phyloP scores from a whole-genome alignment of 2,888 invertebrate species.

The Sarcophaga carnaria region DNA sequence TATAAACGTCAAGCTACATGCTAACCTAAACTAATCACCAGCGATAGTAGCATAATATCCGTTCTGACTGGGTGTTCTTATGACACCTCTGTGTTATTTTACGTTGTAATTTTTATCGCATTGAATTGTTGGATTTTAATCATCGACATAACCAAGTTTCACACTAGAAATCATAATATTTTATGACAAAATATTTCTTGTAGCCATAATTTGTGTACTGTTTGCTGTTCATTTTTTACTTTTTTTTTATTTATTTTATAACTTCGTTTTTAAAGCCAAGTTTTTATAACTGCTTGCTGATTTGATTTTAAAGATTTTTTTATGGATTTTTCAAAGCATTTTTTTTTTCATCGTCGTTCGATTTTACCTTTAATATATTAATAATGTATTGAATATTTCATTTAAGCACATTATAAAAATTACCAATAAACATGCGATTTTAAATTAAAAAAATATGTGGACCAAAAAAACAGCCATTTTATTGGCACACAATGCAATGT shows the following conservation, averaged over 20 bases:
- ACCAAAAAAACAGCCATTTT: too few species aligned
- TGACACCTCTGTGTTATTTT: too few species aligned
- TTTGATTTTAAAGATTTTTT: background rate
- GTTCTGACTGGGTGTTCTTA: too few species aligned
- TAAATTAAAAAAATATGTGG: constrained; percentile 8
- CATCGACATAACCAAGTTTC: background rate
- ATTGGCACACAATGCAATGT: too few species aligned
- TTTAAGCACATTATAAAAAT: constrained; percentile 61
- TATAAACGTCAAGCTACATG: too few species aligned
- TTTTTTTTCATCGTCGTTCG: background rate
- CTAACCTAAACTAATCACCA: too few species aligned
- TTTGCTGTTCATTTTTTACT: background rate
- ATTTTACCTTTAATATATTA: constrained; percentile 47
- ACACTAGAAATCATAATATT: constrained; percentile 34
- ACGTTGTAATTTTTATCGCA: too few species aligned
- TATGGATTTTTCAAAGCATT: background rate
- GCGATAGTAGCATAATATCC: too few species aligned
- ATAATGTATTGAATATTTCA: constrained; percentile 62
- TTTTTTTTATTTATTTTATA: background rate
- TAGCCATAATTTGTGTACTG: background rate
- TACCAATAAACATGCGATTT: constrained; percentile 61
- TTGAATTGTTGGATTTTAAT: too few species aligned
- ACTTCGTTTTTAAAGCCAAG: background rate
- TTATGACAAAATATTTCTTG: constrained; percentile 34
- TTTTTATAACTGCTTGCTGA: background rate